Conservation (phyloP, 2,888 invertebrate species). For the Camponotus fellah region DNA sequence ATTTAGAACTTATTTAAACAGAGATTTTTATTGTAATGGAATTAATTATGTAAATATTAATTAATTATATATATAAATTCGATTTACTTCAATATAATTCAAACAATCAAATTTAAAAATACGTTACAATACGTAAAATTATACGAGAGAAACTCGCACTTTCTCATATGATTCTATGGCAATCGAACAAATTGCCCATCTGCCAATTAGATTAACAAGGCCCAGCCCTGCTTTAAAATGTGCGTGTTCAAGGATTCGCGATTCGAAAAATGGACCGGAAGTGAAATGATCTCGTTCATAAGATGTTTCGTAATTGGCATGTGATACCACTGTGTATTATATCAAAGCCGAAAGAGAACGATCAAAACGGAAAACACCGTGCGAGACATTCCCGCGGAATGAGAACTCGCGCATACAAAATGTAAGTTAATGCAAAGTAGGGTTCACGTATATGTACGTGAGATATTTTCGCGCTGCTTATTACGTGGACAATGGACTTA, state of each 20-base stretch:
- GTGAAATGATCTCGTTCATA: slow-evolving; percentile 51
- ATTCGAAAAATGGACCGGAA: slow-evolving; percentile 58
- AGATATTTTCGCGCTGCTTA: slow-evolving; percentile 17
- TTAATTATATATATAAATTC: not conserved
- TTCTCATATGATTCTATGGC: slow-evolving; percentile 16
- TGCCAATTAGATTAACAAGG: slow-evolving; percentile 40
- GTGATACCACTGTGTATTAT: slow-evolving; percentile 9
- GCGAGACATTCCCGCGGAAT: slow-evolving; percentile 15
- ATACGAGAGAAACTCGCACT: not conserved
- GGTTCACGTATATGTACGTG: slow-evolving; percentile 18
- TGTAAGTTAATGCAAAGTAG: not conserved
- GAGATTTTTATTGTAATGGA: not conserved
- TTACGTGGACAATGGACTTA: slow-evolving; percentile 55
- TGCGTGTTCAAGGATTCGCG: not conserved
- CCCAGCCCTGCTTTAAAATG: not conserved
- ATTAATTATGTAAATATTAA: not conserved
- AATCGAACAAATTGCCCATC: not conserved
- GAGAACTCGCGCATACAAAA: slow-evolving; percentile 40
- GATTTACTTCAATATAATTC: not conserved
- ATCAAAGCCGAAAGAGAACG: slow-evolving; percentile 32
- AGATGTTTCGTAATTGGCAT: slow-evolving; percentile 29
- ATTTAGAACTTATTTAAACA: not conserved
- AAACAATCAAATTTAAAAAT: not conserved
- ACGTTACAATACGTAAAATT: not conserved
- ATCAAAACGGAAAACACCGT: slow-evolving; percentile 59